A percentile compares a stretch with the other conserved stretches of the same genome.
Conservation (phyloP, 2,797 vertebrate genomes). For the Anisognathus igniventris region DNA sequence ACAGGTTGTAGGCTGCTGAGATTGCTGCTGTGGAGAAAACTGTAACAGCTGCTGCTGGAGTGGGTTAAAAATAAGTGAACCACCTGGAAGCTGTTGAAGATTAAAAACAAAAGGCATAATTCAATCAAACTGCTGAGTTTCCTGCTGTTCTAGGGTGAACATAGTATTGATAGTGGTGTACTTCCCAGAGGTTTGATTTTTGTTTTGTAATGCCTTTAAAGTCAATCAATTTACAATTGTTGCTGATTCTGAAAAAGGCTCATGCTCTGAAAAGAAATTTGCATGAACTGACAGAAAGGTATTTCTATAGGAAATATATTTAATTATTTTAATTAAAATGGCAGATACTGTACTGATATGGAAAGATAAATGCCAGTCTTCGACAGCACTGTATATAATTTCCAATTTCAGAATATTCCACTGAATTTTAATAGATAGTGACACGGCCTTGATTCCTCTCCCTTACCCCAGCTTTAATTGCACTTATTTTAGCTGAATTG, state of each 20-base stretch:
- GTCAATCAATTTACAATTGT: background rate
- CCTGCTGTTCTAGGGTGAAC: background rate
- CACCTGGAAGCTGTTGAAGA: conserved; percentile 81
- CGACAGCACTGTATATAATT: background rate
- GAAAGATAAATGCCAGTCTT: background rate
- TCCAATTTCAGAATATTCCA: background rate
- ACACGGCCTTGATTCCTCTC: background rate
- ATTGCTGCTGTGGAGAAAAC: conserved; percentile 81
- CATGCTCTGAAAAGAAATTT: background rate
- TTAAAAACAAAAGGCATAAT: conserved; percentile 21
- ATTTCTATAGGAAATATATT: background rate
- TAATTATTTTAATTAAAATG: background rate
- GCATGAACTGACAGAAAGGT: background rate
- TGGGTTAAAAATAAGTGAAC: conserved; percentile 88
- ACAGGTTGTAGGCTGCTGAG: conserved; percentile 80
- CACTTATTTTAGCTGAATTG: background rate
- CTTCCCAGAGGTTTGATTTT: background rate
- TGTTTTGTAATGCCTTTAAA: background rate
- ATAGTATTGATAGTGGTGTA: background rate
- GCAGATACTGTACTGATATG: background rate
- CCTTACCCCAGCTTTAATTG: background rate
- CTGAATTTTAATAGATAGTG: background rate
- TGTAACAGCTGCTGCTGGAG: conserved; percentile 80
- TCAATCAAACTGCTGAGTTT: background rate
- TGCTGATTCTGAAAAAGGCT: background rate